phyloP scores from a whole-genome alignment of 2,888 invertebrate genomes.

The Tupiocoris notatus region DNA sequence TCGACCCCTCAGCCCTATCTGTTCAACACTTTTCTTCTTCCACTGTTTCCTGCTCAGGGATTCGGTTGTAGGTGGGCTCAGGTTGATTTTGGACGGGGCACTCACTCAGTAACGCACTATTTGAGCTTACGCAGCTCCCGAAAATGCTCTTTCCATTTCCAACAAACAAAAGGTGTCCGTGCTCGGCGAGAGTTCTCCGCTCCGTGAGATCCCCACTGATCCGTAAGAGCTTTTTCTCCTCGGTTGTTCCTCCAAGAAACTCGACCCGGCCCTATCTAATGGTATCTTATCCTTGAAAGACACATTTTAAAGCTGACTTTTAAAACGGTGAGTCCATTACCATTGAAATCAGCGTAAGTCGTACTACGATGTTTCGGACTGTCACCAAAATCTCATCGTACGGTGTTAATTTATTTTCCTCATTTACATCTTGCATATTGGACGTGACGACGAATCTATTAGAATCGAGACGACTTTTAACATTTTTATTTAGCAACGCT shows the following conservation, averaged over 20 bases:
- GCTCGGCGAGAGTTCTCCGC: slow-evolving; percentile 10
- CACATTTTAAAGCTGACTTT: not conserved
- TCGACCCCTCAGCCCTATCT: too few relatives aligned
- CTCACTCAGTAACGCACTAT: not conserved
- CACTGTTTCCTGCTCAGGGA: too few relatives aligned
- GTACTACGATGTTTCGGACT: too few relatives aligned
- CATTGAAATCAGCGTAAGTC: too few relatives aligned
- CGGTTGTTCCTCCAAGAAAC: not conserved
- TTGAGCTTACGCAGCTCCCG: slow-evolving; percentile 1
- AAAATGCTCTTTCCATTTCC: not conserved
- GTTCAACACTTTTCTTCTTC: too few relatives aligned
- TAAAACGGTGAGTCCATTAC: not conserved
- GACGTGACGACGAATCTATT: too few relatives aligned
- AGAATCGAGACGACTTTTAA: too few relatives aligned
- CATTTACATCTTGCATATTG: too few relatives aligned
- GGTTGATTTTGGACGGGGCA: not conserved
- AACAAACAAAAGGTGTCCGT: slow-evolving; percentile 19
- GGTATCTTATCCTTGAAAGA: not conserved
- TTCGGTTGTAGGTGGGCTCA: too few relatives aligned
- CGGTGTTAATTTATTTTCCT: too few relatives aligned
- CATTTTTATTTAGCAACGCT: too few relatives aligned
- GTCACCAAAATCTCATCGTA: too few relatives aligned
- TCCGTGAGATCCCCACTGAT: not conserved
- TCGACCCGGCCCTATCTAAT: slow-evolving; percentile 3
- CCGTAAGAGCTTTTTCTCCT: not conserved